phyloP scores from a whole-genome alignment of 2,113 vertebrate species.

The Acanthisitta chloris region DNA sequence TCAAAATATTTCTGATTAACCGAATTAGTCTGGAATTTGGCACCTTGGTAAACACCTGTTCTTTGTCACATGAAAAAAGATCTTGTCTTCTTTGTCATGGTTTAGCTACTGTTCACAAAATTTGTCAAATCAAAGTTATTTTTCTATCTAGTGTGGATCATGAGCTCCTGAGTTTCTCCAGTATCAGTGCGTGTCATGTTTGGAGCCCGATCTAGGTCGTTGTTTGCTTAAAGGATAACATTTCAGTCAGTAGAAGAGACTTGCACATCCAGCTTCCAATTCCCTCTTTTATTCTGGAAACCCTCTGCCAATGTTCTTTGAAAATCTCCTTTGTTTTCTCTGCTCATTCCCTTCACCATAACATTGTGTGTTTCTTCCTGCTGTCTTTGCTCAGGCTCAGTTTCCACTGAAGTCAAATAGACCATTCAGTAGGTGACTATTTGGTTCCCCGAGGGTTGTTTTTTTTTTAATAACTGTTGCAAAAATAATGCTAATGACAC shows the following conservation, averaged over 20 bases:
- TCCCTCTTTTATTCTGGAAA: background rate
- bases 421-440: background rate
- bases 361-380: background rate
- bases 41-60: background rate
- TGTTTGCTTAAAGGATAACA: background rate
- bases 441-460: background rate
- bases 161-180: background rate
- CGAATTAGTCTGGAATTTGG: background rate
- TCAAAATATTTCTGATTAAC: background rate
- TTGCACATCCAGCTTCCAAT: background rate
- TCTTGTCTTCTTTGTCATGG: background rate
- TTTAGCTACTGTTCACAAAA: background rate
- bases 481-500: background rate
- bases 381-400: background rate
- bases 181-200: background rate
- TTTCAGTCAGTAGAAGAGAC: background rate
- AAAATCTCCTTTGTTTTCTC: background rate
- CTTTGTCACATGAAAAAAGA: background rate
- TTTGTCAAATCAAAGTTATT: background rate
- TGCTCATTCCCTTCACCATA: background rate
- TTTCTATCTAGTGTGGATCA: fast-evolving
- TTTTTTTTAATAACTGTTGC: background rate
- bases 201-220: background rate
- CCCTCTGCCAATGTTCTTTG: background rate
- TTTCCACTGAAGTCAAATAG: background rate